Base-by-base conservation (phyloP, 1,140 invertebrate species). In the Philaenus spumarius region DNA sequence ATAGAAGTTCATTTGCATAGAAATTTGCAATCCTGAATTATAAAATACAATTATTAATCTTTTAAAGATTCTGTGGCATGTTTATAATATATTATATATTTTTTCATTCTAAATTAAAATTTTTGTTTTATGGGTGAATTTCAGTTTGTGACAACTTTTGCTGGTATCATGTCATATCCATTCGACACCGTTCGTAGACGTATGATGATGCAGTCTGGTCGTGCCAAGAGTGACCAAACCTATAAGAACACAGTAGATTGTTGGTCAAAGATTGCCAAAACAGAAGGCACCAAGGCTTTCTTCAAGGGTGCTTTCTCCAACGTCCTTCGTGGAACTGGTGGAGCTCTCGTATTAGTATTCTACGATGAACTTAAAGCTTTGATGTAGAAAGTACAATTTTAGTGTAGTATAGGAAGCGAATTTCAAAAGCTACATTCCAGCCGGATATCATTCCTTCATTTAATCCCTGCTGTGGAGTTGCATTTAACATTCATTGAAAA, bases 131-230 rank as follows among this genome's bases (percentile, higher is more conserved):
- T n/a, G n/a, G n/a, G n/a, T n/a, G n/a, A n/a, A n/a, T 63, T 62
- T 20, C 71, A 84, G 77, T 68, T 61, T 64, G 87, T 89, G 20
- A 90, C 87, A 14, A 87, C 87, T 40, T 77, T 80, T 20, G 80
- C 87, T 59, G 88, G 89, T 71, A 82, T 93, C 61, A 79, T 91
- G 51, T 91, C 89, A 14, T 93, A 93, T 80, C 90, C 90, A 65
- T 90, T 91, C 72, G 90, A 93, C 72, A 93, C 90, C 45, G 90
- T 93, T 45, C 80, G 90, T 76, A 82, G 90, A 72, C 83, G 90
- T 71, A 92, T 93, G 89, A 93, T 93, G 87, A 90, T 90, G 87
- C 85, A 89, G 76, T 86, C 84, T 69, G 86, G 86, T 19, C 78
- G 82, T 62, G 76, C 80, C 35, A 81, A 82, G 67, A 66, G 67